A percentile compares a stretch with the other conserved stretches of the same genome.
Conservation (phyloP, 1,140 invertebrate species). For the Schlechtendalia chinensis region DNA sequence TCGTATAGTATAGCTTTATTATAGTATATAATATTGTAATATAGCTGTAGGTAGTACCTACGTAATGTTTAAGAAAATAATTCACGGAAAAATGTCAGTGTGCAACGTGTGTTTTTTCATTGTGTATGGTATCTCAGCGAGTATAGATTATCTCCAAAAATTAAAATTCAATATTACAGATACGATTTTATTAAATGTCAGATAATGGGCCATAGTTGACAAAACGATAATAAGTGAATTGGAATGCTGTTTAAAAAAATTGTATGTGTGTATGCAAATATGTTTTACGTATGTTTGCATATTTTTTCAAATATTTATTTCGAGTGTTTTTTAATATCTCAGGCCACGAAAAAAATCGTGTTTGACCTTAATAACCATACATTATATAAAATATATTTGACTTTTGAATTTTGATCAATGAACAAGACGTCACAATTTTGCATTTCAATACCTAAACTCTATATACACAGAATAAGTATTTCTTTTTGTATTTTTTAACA, state of each 20-base stretch:
- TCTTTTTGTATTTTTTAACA: too few species aligned
- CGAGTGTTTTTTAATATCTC: neutral
- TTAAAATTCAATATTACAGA: neutral
- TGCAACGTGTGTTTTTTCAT: too few species aligned
- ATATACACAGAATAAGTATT: too few species aligned
- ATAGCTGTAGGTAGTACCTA: too few species aligned
- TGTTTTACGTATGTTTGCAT: neutral
- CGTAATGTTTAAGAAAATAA: too few species aligned
- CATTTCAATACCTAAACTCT: too few species aligned
- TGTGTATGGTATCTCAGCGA: too few species aligned
- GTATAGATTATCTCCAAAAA: neutral
- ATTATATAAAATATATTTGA: neutral
- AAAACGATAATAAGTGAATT: neutral
- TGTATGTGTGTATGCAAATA: neutral
- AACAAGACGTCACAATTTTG: neutral
- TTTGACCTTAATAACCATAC: neutral
- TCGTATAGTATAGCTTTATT: too few species aligned
- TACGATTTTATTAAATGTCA: constrained; percentile 24
- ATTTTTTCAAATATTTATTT: constrained; percentile 23
- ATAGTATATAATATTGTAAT: too few species aligned
- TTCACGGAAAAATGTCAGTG: too few species aligned
- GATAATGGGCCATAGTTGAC: constrained; percentile 7
- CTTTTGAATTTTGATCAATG: neutral
- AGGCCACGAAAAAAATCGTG: neutral
- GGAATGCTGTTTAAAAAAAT: constrained; percentile 29